Conservation (phyloP, 2,888 invertebrate species). For the Liopterus haemorrhoidalis region DNA sequence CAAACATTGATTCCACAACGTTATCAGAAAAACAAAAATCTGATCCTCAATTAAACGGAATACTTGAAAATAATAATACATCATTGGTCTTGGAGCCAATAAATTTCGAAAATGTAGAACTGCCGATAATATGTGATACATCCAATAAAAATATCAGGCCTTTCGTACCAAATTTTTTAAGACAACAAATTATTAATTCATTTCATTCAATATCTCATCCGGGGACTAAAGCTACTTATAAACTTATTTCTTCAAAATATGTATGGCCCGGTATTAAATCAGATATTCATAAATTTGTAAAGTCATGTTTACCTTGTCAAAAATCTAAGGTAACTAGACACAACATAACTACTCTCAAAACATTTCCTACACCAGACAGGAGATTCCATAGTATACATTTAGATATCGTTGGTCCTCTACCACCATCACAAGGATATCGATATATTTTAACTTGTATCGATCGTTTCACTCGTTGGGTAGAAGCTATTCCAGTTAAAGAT, state of each 20-base stretch:
- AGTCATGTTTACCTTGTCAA: conserved; percentile 29
- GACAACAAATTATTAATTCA: too few species aligned
- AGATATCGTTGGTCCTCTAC: conserved; percentile 30
- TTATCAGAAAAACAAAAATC: too few species aligned
- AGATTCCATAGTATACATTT: conserved; percentile 35
- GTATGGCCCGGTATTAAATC: conserved; percentile 31
- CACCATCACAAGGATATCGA: conserved; percentile 17
- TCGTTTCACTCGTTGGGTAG: conserved; percentile 32
- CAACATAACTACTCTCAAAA: conserved; percentile 16
- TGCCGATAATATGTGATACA: too few species aligned
- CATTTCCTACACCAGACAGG: conserved; percentile 25
- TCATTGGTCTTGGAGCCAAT: too few species aligned
- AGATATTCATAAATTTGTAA: conserved; percentile 26
- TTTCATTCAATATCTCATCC: conserved; percentile 27
- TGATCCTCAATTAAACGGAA: too few species aligned
- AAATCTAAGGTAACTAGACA: conserved; percentile 27
- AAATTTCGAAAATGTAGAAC: too few species aligned
- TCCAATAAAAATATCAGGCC: too few species aligned
- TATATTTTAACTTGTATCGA: conserved; percentile 36
- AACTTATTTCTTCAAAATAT: conserved; percentile 27
- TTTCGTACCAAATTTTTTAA: too few species aligned
- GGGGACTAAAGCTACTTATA: conserved; percentile 22
- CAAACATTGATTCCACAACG: too few species aligned
- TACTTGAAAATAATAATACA: too few species aligned
- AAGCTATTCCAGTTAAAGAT: conserved; percentile 33